These are phyloP conservation scores for Helicoverpa armigera DNA, from an alignment of 1,140 invertebrate species.

Conservation along the genomic window DNA sequence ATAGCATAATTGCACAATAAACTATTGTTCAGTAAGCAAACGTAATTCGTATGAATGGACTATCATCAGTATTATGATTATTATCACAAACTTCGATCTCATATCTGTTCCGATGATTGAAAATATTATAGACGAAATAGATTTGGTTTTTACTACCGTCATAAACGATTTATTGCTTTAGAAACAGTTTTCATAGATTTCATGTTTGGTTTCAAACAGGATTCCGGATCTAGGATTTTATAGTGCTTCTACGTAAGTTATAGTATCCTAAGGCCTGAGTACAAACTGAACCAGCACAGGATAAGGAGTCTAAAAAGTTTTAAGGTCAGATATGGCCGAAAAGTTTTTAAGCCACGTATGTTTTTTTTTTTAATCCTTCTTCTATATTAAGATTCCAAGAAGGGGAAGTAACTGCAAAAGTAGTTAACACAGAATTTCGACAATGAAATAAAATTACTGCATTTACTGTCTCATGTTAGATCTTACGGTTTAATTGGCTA, in stretches of 20 bases:
- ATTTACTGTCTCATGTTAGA: too few relatives aligned
- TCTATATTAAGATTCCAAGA: too few relatives aligned
- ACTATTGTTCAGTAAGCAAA: conserved; percentile 75
- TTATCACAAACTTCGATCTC: conserved; percentile 59
- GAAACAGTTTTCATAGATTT: conserved; percentile 24
- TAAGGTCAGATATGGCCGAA: too few relatives aligned
- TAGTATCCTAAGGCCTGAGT: neutral
- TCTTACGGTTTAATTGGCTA: too few relatives aligned
- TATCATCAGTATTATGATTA: conserved; percentile 67
- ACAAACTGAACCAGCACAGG: neutral
- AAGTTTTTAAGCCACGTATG: too few relatives aligned
- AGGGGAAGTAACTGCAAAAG: too few relatives aligned
- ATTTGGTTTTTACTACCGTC: conserved; percentile 58
- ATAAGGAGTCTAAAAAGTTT: too few relatives aligned
- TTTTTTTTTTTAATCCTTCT: too few relatives aligned
- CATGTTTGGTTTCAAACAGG: neutral
- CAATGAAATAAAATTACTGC: too few relatives aligned
- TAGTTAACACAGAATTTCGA: too few relatives aligned
- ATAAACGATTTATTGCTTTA: conserved; percentile 62
- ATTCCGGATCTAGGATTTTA: conserved; percentile 20
- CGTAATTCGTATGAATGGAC: conserved; percentile 74
- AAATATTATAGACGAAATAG: conserved; percentile 56
- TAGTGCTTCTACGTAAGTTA: conserved; percentile 54
- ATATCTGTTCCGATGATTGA: conserved; percentile 62
- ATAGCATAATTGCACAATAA: conserved; percentile 83